A percentile compares a stretch with the other conserved stretches of the same genome.
phyloP scores from a whole-genome alignment of 2,113 vertebrate species.

The Hippocampus zosterae region DNA sequence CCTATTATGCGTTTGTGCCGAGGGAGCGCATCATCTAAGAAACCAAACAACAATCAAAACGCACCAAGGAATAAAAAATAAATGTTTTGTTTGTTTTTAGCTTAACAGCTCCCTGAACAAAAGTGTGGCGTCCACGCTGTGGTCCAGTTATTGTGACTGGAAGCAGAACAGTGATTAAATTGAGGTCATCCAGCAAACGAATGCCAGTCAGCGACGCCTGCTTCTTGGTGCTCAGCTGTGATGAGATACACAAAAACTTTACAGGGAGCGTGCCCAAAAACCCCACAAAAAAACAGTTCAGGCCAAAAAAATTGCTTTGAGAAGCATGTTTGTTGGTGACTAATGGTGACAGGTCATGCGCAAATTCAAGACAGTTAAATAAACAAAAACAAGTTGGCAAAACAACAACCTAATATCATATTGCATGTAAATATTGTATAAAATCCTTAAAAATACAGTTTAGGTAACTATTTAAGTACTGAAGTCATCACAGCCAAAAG shows the following conservation, averaged over 20 bases:
- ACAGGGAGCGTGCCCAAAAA: slow-evolving; percentile 30
- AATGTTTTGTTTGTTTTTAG: slow-evolving; percentile 18
- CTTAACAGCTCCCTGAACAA: slow-evolving; percentile 38
- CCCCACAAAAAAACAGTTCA: slow-evolving; percentile 28
- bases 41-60: slow-evolving; percentile 45
- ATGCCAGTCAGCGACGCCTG: slow-evolving; percentile 31
- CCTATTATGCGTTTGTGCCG: slow-evolving; percentile 39
- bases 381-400: slow-evolving; percentile 59
- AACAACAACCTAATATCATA: slow-evolving; percentile 67
- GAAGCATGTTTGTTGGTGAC: slow-evolving; percentile 54
- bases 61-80: slow-evolving; percentile 3
- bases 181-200: slow-evolving; percentile 52
- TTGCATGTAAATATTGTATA: slow-evolving; percentile 83
- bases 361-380: slow-evolving; percentile 65
- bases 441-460: slow-evolving; percentile 82
- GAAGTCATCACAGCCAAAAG: slow-evolving; percentile 81
- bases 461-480: slow-evolving; percentile 79
- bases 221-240: slow-evolving; percentile 54
- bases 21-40: slow-evolving; percentile 25
- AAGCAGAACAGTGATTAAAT: slow-evolving; percentile 45
- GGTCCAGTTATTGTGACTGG: slow-evolving; percentile 51
- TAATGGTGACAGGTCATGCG: slow-evolving; percentile 62
- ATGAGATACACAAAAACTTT: slow-evolving; percentile 47
- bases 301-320: slow-evolving; percentile 49
- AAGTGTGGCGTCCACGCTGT: slow-evolving; percentile 29